Evolutionary conservation across 1,140 invertebrate species (phyloP), one percentile per base, ranked within the genome.

Genomic region (Bombus pascuorum): DNA sequence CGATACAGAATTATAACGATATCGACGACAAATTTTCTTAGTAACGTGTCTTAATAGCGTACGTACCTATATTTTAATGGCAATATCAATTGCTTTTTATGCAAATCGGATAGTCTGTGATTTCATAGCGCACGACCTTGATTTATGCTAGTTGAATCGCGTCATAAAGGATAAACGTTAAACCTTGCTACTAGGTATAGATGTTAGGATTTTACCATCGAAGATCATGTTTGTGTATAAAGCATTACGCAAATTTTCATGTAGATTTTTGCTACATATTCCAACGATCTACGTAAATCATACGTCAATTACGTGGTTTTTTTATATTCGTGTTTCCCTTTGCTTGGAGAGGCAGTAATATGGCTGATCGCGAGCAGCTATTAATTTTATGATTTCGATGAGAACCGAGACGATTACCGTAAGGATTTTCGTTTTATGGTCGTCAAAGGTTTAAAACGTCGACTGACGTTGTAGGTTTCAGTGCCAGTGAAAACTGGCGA

Each of bases 401-500:
- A 32, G 28, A 53, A 59, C 18, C 28, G 25, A 34, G 73, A 37
- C 37, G 42, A 85, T 86, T 39, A 53, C 44, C 15, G 28, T 8
- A 28, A 22, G n/a, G 15, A 22, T 39, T 37, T 28, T 39, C 62
- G n/a, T 22, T 86, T 89, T 86, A 65, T 65, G 53, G 80, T 74
- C 44, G 77, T 75, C 47, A 66, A 37, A 34, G 34, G n/a, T 42
- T 79, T 37, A 22, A 12, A 65, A 25, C 53, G 39, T 32, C 42
- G 42, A 22, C 9, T 44, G 62, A 44, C 66, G 80, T 47, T 3
- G 32, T 39, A 22, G 18, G n/a, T 32, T 68, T 34, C 53, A 18
- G 34, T 25, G 32, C 39, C 28, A 59, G 76, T 76, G 89, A 86
- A 91, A 91, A 87, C 82, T 74, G 89, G 86, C 91, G 87, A 88